phyloP scores from a whole-genome alignment of 2,113 vertebrate genomes.

The Malurus cyaneus region DNA sequence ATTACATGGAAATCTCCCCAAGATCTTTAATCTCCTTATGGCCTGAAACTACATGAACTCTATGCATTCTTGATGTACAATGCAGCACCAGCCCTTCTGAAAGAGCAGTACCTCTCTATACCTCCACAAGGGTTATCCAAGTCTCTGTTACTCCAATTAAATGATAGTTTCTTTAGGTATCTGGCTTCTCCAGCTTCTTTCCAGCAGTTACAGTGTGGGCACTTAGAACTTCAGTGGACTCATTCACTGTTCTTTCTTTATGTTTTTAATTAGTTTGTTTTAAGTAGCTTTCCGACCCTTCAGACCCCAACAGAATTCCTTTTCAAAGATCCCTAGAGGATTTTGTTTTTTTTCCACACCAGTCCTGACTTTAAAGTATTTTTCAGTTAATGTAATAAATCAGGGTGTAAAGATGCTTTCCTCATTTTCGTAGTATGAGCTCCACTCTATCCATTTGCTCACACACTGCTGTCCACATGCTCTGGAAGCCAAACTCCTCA shows the following conservation, averaged over 20 bases:
- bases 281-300: neutral
- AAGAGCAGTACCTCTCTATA: neutral
- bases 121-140: neutral
- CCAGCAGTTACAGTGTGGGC: neutral
- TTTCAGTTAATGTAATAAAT: neutral
- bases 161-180: neutral
- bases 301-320: neutral
- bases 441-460: neutral
- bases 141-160: constrained; percentile 4
- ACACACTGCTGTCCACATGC: neutral
- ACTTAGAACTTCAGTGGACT: neutral
- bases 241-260: neutral
- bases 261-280: neutral
- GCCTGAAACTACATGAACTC: neutral
- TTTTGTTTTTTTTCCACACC: neutral
- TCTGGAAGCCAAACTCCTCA: neutral
- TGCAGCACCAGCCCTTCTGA: neutral
- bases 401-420: neutral
- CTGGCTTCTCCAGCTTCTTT: neutral
- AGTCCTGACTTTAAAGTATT: neutral
- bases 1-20: neutral
- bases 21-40: neutral
- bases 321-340: neutral
- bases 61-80: neutral
- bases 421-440: neutral